phyloP scores from a whole-genome alignment of 2,888 invertebrate species.

The Napeogenes sylphis region DNA sequence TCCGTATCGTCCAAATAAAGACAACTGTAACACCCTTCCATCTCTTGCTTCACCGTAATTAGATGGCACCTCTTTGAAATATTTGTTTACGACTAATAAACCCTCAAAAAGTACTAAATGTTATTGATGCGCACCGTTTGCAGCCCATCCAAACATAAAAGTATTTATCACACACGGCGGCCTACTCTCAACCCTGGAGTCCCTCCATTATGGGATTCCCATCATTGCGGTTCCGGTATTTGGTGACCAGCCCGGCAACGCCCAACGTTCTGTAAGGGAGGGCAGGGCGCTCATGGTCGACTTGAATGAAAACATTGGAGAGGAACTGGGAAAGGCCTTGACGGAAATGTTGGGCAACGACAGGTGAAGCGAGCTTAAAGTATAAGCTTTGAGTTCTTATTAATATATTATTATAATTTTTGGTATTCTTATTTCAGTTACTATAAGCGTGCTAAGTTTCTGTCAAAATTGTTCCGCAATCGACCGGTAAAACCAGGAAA shows the following conservation, averaged over 20 bases:
- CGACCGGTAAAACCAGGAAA: constrained; percentile 44
- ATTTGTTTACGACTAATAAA: no score
- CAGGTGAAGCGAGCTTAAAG: constrained; percentile 31
- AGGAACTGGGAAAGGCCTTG: constrained; percentile 22
- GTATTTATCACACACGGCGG: constrained; percentile 50
- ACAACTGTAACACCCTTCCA: no score
- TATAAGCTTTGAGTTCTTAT: background rate
- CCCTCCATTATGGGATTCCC: constrained; percentile 49
- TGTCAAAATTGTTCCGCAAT: constrained; percentile 48
- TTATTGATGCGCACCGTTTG: background rate
- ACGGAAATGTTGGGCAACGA: constrained; percentile 44
- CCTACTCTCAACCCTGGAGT: constrained; percentile 41
- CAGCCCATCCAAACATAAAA: constrained; percentile 45
- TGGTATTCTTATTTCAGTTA: constrained; percentile 42
- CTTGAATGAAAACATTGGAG: background rate
- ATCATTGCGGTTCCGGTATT: constrained; percentile 53
- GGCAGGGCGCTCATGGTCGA: constrained; percentile 41
- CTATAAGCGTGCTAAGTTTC: constrained; percentile 41
- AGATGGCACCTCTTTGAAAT: no score
- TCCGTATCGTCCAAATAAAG: no score
- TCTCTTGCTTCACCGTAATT: no score
- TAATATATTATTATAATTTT: background rate
- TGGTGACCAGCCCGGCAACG: constrained; percentile 56
- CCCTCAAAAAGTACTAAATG: background rate
- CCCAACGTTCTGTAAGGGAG: constrained; percentile 36